phyloP scores from a whole-genome alignment of 1,140 invertebrate species.

The Bombus huntii region DNA sequence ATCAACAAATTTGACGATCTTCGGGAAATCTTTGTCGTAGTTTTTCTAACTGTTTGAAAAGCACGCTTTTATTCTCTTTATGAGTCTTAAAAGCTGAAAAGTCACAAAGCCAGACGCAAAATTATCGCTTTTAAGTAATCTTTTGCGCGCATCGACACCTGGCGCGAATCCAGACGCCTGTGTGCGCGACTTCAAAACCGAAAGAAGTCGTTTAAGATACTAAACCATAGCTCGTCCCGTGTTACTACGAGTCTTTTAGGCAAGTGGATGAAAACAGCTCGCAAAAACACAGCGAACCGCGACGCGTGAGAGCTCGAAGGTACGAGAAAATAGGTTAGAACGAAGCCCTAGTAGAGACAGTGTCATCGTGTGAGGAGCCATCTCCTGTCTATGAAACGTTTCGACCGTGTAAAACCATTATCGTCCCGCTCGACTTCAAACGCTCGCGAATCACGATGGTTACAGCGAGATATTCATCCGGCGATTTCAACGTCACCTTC shows the following conservation, averaged over 20 bases:
- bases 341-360: background rate
- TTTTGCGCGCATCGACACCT: too few species aligned
- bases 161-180: background rate
- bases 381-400: conserved; percentile 6
- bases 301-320: background rate
- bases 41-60: background rate
- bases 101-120: background rate
- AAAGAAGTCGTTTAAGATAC: conserved; percentile 5
- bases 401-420: conserved; percentile 37
- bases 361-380: background rate
- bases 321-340: conserved; percentile 31
- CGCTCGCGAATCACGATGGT: conserved; percentile 32
- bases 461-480: background rate
- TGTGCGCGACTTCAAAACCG: too few species aligned
- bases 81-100: background rate
- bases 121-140: conserved; percentile 6
- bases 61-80: background rate
- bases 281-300: conserved; percentile 22
- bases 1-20: background rate
- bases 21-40: background rate
- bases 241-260: background rate
- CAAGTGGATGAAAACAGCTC: background rate
- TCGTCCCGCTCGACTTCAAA: conserved; percentile 30
- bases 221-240: background rate
- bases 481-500: background rate